A percentile compares a stretch with the other conserved stretches of the same genome.
Conservation (phyloP, 1,140 invertebrate species). For the Paraescarpia echinospica region DNA sequence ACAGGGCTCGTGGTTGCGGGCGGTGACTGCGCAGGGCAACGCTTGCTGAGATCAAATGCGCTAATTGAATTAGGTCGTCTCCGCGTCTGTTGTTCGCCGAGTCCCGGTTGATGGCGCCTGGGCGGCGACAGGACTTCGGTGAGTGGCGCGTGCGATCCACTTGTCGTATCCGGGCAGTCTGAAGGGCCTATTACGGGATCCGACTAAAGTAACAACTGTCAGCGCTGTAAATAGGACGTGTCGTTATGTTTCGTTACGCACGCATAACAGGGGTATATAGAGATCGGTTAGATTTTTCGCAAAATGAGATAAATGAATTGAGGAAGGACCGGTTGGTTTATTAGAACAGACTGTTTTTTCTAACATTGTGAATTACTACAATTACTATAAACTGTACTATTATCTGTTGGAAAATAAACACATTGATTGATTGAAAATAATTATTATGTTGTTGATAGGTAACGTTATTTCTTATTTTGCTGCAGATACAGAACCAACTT, state of each 20-base stretch:
- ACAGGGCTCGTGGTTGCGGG: background rate
- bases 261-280: background rate
- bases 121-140: background rate
- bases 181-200: background rate
- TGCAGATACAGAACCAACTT: no score
- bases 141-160: background rate
- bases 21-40: background rate
- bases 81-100: background rate
- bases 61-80: background rate
- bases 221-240: background rate
- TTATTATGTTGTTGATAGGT: no score
- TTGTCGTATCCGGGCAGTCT: background rate
- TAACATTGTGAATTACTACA: no score
- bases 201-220: background rate
- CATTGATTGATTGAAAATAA: no score
- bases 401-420: no score
- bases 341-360: no score
- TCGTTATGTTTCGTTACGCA: background rate
- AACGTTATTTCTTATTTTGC: no score
- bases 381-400: no score
- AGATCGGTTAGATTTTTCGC: no score
- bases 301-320: no score
- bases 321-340: no score
- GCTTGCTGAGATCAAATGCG: background rate
- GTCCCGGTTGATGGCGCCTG: background rate